phyloP scores from a whole-genome alignment of 37 sponge, comb jelly and placozoan species.

The Halisarca cf. caerulea region DNA sequence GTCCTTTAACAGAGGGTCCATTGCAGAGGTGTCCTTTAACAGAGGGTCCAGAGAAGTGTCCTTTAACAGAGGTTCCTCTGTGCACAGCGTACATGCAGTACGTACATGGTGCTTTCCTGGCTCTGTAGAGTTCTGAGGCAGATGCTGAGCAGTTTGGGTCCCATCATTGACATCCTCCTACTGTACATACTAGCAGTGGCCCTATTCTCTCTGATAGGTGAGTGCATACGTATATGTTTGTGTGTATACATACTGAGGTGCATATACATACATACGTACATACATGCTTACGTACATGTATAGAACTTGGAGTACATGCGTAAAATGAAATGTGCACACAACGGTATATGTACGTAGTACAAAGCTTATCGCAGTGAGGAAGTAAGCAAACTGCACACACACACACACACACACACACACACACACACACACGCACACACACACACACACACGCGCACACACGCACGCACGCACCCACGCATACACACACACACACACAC shows the following conservation, averaged over 20 bases:
- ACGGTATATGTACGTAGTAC: no score
- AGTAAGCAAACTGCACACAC: no score
- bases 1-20: no score
- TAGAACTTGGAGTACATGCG: no score
- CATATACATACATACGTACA: background rate
- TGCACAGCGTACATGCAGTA: no score
- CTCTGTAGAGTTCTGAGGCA: constrained; percentile 69
- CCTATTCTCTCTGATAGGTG: constrained; percentile 71
- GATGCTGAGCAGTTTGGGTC: constrained; percentile 58
- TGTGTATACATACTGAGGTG: no score
- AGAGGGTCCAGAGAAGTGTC: no score
- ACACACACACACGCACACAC: background rate
- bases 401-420: no score
- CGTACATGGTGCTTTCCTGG: background rate
- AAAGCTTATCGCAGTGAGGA: no score
- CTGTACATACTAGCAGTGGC: constrained; percentile 56
- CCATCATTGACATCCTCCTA: constrained; percentile 75
- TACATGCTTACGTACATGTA: background rate
- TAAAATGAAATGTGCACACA: no score
- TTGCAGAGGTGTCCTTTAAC: no score
- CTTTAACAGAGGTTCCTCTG: no score
- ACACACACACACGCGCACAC: background rate
- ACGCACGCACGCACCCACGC: background rate
- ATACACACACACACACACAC: background rate
- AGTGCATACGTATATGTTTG: background rate